Base-by-base conservation (phyloP, 2,888 invertebrate genomes). In the Eremobia ochroleuca region DNA sequence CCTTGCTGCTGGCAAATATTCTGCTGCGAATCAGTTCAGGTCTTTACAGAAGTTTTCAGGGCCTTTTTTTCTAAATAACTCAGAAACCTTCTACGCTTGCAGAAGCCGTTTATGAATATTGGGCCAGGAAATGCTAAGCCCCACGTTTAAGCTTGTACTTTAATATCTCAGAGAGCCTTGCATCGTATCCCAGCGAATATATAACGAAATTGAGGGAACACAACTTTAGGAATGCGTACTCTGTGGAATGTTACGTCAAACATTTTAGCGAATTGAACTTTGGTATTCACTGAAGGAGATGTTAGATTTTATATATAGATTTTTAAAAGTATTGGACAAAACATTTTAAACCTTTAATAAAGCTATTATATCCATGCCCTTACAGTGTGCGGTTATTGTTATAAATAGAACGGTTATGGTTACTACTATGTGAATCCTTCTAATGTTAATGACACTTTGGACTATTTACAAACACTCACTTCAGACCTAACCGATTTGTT, bases 101-200 rank as follows among this genome's bases (percentile, higher is more conserved):
- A 66, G 6, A 64, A 76, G 31, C 25, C 55, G 25, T 73, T 74
- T 81, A 52, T 74, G 55, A 73, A 76, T 73, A 67, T 71, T 11
- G 68, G 34, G 21, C 61, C 25, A 61, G 46, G 55, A 81, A 66
- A 61, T 28, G 31, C 49, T 70, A 15, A 68, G 55, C 21, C 18
- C 37, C 25, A 21, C 28, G 31, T 25, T 52, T 49, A 61, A 85
- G 76, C 49, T 18, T 68, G 25, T 85, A 52, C 61, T 73, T 72
- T 77, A 77, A 85, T 81, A 77, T 74, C 43, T 62, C 40, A 52
- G 74, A 74, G 74, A 83, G 73, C 83, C 55, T 85, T 67, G 64
- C 59, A 59, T 79, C 61, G 68, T 66, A 67, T 65, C 37, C 34
- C 62, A 67, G 62, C 58, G 76, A 67, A 59, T 31, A 72, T 52